phyloP scores from a whole-genome alignment of 2,797 vertebrate species.

The Diceros bicornis region DNA sequence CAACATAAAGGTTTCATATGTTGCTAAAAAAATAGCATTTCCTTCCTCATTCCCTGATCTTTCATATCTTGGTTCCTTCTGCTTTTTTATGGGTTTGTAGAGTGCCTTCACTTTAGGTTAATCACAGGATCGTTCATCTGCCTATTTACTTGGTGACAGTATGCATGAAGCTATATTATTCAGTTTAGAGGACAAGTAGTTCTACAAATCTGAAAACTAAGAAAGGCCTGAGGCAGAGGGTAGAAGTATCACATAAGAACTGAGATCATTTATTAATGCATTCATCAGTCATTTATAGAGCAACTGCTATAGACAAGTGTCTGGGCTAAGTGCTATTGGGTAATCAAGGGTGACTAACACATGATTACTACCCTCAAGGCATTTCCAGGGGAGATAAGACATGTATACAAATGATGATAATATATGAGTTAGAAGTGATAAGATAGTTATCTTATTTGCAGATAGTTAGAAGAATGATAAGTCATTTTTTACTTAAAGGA shows the following conservation, averaged over 20 bases:
- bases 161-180: neutral
- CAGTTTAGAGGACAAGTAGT: neutral
- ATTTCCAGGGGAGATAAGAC: neutral
- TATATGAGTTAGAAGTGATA: neutral
- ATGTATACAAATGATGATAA: neutral
- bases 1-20: constrained; percentile 20
- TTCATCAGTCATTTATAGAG: neutral
- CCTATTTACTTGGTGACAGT: neutral
- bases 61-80: neutral
- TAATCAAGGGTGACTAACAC: neutral
- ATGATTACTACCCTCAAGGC: neutral
- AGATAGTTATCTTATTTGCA: neutral
- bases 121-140: neutral
- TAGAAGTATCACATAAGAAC: neutral
- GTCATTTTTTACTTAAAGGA: neutral
- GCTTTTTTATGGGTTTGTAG: neutral
- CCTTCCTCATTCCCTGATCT: neutral
- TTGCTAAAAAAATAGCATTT: neutral
- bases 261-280: neutral
- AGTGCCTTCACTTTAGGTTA: neutral
- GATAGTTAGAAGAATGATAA: neutral
- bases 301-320: neutral
- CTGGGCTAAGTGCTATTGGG: neutral
- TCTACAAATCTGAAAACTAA: neutral
- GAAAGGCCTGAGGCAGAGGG: neutral